Evolutionary conservation across 2,797 vertebrate species (phyloP).

Genomic region (Chrosomus eos): DNA sequence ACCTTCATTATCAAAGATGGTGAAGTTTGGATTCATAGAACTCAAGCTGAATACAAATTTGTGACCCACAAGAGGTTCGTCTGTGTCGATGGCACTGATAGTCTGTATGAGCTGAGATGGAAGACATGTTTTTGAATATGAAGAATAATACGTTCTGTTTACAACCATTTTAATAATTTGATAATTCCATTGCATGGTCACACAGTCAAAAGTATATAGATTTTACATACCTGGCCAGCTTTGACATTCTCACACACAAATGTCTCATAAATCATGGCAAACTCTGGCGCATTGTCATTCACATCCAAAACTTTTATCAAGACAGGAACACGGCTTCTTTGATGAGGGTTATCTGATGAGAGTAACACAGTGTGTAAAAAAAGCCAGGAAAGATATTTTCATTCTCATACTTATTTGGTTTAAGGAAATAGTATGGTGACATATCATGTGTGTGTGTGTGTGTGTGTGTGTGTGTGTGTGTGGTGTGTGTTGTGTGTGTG

Average conservation of each 20-base stretch:
- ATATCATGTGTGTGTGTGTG: background rate
- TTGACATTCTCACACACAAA: conserved; percentile 90
- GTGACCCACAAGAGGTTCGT: conserved; percentile 87
- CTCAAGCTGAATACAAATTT: conserved; percentile 90
- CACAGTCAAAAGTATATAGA: background rate
- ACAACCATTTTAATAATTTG: background rate
- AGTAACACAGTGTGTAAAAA: background rate
- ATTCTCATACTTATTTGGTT: background rate
- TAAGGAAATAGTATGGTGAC: background rate
- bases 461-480: too few species aligned
- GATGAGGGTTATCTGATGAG: conserved; percentile 83
- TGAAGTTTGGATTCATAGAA: conserved; percentile 85
- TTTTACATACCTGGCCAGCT: conserved; percentile 81
- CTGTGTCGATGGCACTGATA: conserved; percentile 87
- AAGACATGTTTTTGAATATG: background rate
- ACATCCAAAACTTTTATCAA: conserved; percentile 87
- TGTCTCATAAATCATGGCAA: conserved; percentile 87
- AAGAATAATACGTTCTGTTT: background rate
- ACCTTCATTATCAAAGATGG: conserved; percentile 90
- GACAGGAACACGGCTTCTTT: conserved; percentile 82
- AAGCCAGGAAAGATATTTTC: background rate
- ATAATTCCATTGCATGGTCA: background rate
- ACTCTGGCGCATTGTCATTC: conserved; percentile 88
- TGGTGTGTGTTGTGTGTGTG: too few species aligned
- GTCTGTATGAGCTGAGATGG: conserved; percentile 84